Evolutionary conservation across 2,113 vertebrate species (phyloP), one percentile per base, ranked within the genome.

Genomic region (Nesoenas mayeri): DNA sequence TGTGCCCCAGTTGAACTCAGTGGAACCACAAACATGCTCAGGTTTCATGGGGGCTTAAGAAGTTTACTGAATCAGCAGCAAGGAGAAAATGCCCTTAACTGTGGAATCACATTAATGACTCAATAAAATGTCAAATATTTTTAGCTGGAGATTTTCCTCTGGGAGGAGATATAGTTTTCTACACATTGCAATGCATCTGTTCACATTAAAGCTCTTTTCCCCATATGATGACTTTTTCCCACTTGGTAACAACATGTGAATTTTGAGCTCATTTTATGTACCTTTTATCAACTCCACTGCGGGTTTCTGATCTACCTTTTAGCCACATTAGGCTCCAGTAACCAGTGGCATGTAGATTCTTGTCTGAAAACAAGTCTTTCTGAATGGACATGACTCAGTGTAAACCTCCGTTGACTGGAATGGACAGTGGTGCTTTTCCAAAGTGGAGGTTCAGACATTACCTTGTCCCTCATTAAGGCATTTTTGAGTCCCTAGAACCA

Each of bases 31-130:
- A 88, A 85, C 51, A 50, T 3, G 10, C 69, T 91, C 83, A 60
- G 38, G 73, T 94, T 96, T 96, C 85, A 87, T 60, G 77, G 7
- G 36, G 79, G 75, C 24, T 88, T 56, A 79, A 88, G 69, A 44
- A 57, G 28, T 82, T 75, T 85, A 69, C 73, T 92, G 88, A 96
- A 87, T 95, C 93, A 96, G 83, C 36, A 78, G 34, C 32, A 61
- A 75, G 6, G 69, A 80, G 65, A 83, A 88, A 95, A 86, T 88
- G 57, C 31, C 65, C 57, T 86, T 83, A 74, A 44, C 28, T 42
- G 11, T 90, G 32, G 56, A 78, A 88, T 94, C 56, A 67, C 9
- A 18, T 31, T 71, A 80, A 40, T 53, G 75, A 48, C 40, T 70
- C 31, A 32, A 78, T 44, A 61, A 87, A 87, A 87, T 15, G 26